Evolutionary conservation across 2,888 invertebrate species (phyloP), one percentile per base, ranked within the genome.

Genomic region (Rhimphoctona megacephalus): DNA sequence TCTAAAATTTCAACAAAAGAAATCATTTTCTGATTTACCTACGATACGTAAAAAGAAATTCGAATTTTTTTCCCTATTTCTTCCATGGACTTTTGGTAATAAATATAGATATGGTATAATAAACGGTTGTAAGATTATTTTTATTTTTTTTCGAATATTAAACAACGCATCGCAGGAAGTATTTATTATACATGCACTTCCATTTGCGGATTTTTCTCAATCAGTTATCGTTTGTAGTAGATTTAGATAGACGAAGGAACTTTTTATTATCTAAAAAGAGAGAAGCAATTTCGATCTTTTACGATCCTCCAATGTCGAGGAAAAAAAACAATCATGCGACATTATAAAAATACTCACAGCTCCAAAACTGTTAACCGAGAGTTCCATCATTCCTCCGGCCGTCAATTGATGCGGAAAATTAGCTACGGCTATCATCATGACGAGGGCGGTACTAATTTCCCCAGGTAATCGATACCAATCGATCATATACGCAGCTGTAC

Each of bases 351-450:
- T 89, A 90, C 89, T 89, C 54, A 92, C 92, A 5, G 84, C 81
- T 30, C 88, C 87, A 25, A 91, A 92, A 39, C 83, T 89, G 14
- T 52, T 54, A 17, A 91, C 72, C 1, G 91, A 91, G 39, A 92
- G 85, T 14, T 90, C 88, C 17, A 91, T 66, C 73, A 92, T 88
- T 78, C 88, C 89, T 0, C 89, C 91, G 5, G 91, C 91, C 0
- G 90, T 89, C 1, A 92, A 85, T 86, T 87, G 89, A 7, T 83
- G 70, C 0, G 90, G 88, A 79, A 66, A 81, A 67, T 82, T 88
- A 0, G 90, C 89, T 80, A 89, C 83, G 0, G 86, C 81, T 6
- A 91, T 91, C 7, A 91, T 72, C 43, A 90, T 33, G 17, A 90
- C 72, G 17, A 91, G 81, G 57, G 43, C 77, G 4, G 88, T 85